A percentile compares a stretch with the other conserved stretches of the same genome.
Conservation (phyloP, 2,797 vertebrate genomes). For the Manis pentadactyla region DNA sequence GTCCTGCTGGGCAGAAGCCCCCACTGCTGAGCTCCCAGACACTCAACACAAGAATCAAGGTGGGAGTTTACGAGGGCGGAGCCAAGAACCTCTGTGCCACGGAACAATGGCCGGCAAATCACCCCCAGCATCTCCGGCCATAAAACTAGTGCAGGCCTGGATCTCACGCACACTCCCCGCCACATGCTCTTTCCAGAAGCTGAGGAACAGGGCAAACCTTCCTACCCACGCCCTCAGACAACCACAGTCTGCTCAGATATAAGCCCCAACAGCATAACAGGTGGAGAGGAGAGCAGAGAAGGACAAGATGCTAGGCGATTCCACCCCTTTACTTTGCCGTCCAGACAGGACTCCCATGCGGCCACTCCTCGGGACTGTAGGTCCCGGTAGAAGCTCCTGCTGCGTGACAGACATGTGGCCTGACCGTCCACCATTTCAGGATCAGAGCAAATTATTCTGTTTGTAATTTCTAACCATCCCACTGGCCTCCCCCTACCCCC, state of each 20-base stretch:
- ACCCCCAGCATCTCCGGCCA: too few species aligned
- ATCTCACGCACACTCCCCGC: background rate
- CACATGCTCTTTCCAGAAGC: background rate
- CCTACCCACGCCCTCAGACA: background rate
- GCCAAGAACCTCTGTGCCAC: background rate
- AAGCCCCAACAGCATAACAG: background rate
- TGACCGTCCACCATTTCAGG: conserved; percentile 79
- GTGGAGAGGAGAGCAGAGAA: conserved; percentile 62
- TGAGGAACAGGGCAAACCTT: background rate
- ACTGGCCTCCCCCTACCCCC: conserved; percentile 29
- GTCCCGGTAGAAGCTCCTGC: conserved; percentile 75
- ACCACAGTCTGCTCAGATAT: background rate
- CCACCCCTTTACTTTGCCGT: conserved; percentile 85
- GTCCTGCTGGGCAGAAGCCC: too few species aligned
- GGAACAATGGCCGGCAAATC: background rate
- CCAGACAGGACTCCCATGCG: conserved; percentile 81
- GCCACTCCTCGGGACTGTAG: conserved; percentile 75
- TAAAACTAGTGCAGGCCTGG: background rate
- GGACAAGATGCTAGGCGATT: conserved; percentile 72
- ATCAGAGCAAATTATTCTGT: conserved; percentile 87
- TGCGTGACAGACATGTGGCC: conserved; percentile 75
- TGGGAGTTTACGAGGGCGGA: background rate
- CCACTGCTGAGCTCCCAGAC: too few species aligned
- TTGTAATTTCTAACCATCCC: conserved; percentile 85
- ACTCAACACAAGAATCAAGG: background rate